Evolutionary conservation across 2,888 invertebrate genomes (phyloP), one percentile per base, ranked within the genome.

Genomic region (Lacanobia wlatinum): DNA sequence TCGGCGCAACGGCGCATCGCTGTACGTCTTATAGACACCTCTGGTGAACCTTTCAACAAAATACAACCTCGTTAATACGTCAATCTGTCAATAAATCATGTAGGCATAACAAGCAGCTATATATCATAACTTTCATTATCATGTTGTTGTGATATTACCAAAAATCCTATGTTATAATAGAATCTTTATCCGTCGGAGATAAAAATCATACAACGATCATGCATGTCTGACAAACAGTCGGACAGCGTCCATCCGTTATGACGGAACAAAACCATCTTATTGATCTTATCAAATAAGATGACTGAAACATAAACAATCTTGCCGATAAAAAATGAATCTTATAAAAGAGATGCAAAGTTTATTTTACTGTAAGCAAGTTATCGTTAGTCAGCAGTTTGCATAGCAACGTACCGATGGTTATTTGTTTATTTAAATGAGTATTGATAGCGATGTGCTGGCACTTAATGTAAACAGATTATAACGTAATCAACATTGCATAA

Each of bases 231-330:
- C 64, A 48, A 34, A 48, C 23, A 43, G 21, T 14, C 62, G 63
- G 59, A 73, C 83, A 64, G 3, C 50, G 59, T 73, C 68, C 59
- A 55, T 66, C 38, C 6, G 59, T 18, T 69, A 69, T 64, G 21
- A 62, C 64, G 59, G 14, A 70, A 82, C 46, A 62, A 53, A 28
- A 43, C 59, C 34, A 73, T 85, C 70, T 84, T 82, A 84, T 84
- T 78, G 50, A 21, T 21, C 34, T 16, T 46, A 34, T n/a, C n/a
- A n/a, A n/a, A n/a, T n/a, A 58, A 68, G 46, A 62, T 50, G 10
- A 60, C 65, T 73, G 52, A 56, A 73, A 56, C 61, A 62, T 52
- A 16, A 0, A 48, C 4, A 40, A 34, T 9, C 8, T 40, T 34
- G 34, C 34, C 4, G 34, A 34, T 34, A 34, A 5, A 34, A 34